Percentiles rank a stretch among this genome's conserved stretches.
phyloP scores from a whole-genome alignment of 2,113 vertebrate species.

The Corythaixoides concolor region DNA sequence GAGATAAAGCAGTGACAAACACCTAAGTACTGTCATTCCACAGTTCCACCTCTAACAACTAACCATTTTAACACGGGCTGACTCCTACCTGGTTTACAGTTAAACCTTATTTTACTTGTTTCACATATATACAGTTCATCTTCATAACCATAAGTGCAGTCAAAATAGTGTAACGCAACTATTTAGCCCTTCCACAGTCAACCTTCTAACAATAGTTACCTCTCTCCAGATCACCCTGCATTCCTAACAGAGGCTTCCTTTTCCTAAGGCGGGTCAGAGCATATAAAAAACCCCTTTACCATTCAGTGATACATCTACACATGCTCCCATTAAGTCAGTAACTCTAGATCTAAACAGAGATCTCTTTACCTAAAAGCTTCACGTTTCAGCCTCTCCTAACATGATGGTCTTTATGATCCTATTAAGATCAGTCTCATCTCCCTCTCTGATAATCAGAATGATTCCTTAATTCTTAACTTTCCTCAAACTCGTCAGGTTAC shows the following conservation, averaged over 20 bases:
- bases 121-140: neutral
- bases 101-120: neutral
- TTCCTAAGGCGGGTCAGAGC: neutral
- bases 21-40: neutral
- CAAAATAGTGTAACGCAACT: neutral
- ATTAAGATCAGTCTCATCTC: neutral
- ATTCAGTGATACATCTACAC: too few relatives aligned
- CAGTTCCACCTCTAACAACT: neutral
- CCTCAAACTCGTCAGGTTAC: fast-evolving
- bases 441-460: fast-evolving
- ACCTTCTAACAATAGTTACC: neutral
- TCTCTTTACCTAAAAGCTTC: neutral
- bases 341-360: neutral
- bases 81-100: neutral
- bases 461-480: neutral
- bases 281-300: neutral
- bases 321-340: neutral
- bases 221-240: neutral
- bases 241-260: neutral
- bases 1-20: neutral
- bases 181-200: neutral
- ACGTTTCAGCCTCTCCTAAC: neutral
- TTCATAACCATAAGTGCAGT: neutral
- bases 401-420: fast-evolving
- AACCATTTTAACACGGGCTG: neutral